A percentile compares a stretch with the other conserved stretches of the same genome.
These are phyloP conservation scores for Mylabris sibirica DNA, from an alignment of 2,888 invertebrate species.

Conservation along the genomic window DNA sequence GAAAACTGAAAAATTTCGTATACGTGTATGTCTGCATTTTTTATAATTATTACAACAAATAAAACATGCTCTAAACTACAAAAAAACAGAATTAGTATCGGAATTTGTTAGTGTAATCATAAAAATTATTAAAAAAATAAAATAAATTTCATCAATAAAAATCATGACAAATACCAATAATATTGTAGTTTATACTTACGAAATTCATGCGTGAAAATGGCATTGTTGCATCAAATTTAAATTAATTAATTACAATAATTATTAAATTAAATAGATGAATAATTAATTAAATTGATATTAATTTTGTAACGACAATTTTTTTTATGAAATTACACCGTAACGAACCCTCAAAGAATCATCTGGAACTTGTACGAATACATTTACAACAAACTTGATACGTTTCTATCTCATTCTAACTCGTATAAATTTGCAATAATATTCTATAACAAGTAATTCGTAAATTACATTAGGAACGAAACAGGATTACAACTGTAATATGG, in stretches of 20 bases:
- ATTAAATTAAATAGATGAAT: not conserved
- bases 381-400: not conserved
- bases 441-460: too few species aligned
- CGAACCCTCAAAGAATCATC: conserved; percentile 30
- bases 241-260: conserved; percentile 11
- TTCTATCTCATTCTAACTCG: not conserved
- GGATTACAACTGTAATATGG: too few species aligned
- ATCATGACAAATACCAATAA: not conserved
- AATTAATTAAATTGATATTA: not conserved
- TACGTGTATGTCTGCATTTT: not conserved
- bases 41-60: not conserved
- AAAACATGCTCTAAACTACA: conserved; percentile 3
- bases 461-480: too few species aligned
- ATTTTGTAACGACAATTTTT: conserved; percentile 22
- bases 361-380: conserved; percentile 21
- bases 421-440: not conserved
- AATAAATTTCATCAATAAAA: not conserved
- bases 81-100: not conserved
- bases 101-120: not conserved
- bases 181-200: conserved; percentile 25
- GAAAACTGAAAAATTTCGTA: not conserved
- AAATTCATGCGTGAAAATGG: conserved; percentile 30
- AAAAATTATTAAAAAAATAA: conserved; percentile 8
- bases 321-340: conserved; percentile 20
- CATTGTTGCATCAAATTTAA: conserved; percentile 21